Evolutionary conservation across 2,888 invertebrate genomes (phyloP), one percentile per base, ranked within the genome.

Genomic region (Daptonema setosum): DNA sequence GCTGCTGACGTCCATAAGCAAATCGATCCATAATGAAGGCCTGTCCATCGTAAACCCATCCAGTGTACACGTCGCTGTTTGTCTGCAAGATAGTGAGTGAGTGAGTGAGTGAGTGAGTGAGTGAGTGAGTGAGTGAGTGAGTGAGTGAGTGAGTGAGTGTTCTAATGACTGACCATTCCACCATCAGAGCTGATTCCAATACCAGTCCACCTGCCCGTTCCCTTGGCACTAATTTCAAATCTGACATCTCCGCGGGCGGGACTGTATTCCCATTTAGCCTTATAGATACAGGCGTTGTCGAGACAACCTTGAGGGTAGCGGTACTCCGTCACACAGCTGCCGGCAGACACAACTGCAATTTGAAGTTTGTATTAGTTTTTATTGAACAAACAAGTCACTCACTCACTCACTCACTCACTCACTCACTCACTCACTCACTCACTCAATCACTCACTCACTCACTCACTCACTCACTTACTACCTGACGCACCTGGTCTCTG

Each of bases 151-250:
- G 35, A 11, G 35, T 35, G 17, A 35, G 17, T 35, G 11, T 11
- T 35, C 8, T 17, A 35, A 35, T 17, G 14, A 28, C 28, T 26
- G 25, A 57, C 56, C 64, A 66, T 64, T 22, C 48, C 41, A 22
- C 51, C 54, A 28, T 56, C 60, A 52, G 59, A 47, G 28, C 66
- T 66, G 61, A 72, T 69, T 41, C 70, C 71, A 54, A 71, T 70
- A 22, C 70, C 71, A 1, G 71, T 72, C 71, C 71, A 71, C 41
- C 68, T 56, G 52, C 68, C 68, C 50, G 64, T 59, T 5, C 64
- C 68, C 51, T 63, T 62, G 5, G 69, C 61, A 25, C 60, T 61
- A 56, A 71, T 67, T 35, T 65, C 66, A 62, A 71, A 71, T 11
- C 58, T 57, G 28, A 71, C 65, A 28, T 65, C 65, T 43, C 66